phyloP scores from a whole-genome alignment of 1,140 invertebrate species.

The Armadillidium nasatum region DNA sequence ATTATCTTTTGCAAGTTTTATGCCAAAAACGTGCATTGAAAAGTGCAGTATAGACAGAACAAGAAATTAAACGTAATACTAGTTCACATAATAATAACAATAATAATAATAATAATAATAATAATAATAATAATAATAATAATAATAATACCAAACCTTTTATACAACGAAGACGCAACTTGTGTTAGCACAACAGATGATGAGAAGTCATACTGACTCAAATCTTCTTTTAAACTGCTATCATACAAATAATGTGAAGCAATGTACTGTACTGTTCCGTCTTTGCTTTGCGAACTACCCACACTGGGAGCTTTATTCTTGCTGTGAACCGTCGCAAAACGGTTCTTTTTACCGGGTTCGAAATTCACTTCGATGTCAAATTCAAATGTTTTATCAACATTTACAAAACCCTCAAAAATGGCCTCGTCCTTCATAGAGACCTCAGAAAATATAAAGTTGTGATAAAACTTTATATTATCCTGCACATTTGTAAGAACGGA shows the following conservation, averaged over 20 bases:
- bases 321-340: slow-evolving; percentile 6
- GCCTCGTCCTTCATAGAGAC: slow-evolving; percentile 20
- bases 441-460: slow-evolving; percentile 45
- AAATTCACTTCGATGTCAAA: slow-evolving; percentile 24
- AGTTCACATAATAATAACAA: no score
- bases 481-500: slow-evolving; percentile 52
- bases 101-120: no score
- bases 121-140: no score
- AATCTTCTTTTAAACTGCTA: slow-evolving; percentile 26
- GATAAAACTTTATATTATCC: slow-evolving; percentile 53
- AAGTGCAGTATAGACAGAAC: no score
- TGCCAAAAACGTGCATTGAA: no score
- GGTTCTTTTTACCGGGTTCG: not conserved
- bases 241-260: slow-evolving; percentile 20
- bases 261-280: slow-evolving; percentile 18
- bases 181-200: slow-evolving; percentile 19
- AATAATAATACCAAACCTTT: not conserved
- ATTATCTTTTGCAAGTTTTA: no score
- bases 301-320: not conserved
- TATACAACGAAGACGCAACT: not conserved
- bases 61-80: no score
- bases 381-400: slow-evolving; percentile 17
- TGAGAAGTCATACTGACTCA: slow-evolving; percentile 31
- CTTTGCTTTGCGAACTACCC: no score
- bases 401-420: slow-evolving; percentile 20